A percentile compares a stretch with the other conserved stretches of the same genome.
Conservation (phyloP, 2,888 invertebrate genomes). For the Aleiodes alternator region DNA sequence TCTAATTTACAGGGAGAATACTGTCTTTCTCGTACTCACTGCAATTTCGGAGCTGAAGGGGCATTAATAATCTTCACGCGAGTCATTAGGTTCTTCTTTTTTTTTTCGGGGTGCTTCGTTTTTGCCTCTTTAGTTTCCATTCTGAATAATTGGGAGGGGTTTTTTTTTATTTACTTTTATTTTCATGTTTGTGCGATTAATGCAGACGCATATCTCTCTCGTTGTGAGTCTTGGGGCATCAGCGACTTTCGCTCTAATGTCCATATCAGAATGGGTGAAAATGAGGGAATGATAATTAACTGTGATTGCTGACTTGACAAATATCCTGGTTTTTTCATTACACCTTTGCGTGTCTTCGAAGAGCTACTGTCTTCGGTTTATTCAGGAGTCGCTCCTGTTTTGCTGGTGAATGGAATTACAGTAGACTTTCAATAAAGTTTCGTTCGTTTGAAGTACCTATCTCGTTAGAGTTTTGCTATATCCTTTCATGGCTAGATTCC, state of each 20-base stretch:
- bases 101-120: slow-evolving; percentile 49
- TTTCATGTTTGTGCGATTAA: slow-evolving; percentile 7
- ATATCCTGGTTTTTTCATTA: slow-evolving; percentile 37
- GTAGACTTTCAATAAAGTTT: too few relatives aligned
- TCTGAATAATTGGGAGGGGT: slow-evolving; percentile 50
- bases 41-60: not conserved
- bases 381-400: too few relatives aligned
- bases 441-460: too few relatives aligned
- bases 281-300: slow-evolving; percentile 39
- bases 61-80: slow-evolving; percentile 53
- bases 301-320: slow-evolving; percentile 15
- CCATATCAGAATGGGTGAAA: not conserved
- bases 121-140: slow-evolving; percentile 49
- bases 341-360: not conserved
- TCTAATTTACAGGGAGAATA: slow-evolving; percentile 56
- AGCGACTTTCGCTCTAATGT: not conserved
- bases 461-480: too few relatives aligned
- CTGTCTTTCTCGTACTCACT: slow-evolving; percentile 14
- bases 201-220: slow-evolving; percentile 4
- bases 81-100: slow-evolving; percentile 53
- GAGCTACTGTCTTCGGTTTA: too few relatives aligned
- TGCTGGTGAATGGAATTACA: too few relatives aligned
- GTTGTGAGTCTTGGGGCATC: not conserved
- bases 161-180: slow-evolving; percentile 35
- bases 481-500: too few relatives aligned